Conservation (phyloP, 1,140 invertebrate species). For the Lordiphosa mommai region DNA sequence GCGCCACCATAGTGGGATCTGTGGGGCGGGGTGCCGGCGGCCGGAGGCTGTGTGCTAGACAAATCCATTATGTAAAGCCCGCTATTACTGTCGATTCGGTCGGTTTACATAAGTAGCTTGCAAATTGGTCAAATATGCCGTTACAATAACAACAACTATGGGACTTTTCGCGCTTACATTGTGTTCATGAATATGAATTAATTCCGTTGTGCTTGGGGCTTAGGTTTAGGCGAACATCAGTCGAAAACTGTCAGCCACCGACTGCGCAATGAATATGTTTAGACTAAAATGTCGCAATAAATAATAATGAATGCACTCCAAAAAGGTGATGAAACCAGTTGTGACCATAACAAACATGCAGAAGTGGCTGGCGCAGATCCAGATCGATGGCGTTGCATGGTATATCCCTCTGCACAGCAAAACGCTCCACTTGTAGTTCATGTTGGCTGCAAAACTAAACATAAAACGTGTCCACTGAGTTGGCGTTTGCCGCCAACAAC, state of each 20-base stretch:
- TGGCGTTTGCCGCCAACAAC: background rate
- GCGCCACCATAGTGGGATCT: background rate
- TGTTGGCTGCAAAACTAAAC: constrained; percentile 24
- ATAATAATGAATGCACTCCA: constrained; percentile 67
- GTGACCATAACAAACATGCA: constrained; percentile 53
- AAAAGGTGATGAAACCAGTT: constrained; percentile 69
- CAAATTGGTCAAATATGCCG: constrained; percentile 57
- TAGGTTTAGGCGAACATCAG: constrained; percentile 29
- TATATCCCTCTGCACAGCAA: constrained; percentile 12
- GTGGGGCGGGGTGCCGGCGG: constrained; percentile 27
- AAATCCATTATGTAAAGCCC: constrained; percentile 64
- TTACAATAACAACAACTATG: constrained; percentile 52
- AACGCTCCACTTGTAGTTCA: constrained; percentile 49
- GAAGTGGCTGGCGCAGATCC: constrained; percentile 29
- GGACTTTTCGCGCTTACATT: constrained; percentile 61
- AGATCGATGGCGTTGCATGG: constrained; percentile 49
- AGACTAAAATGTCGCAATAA: constrained; percentile 64
- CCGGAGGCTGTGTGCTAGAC: constrained; percentile 25
- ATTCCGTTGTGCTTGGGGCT: constrained; percentile 24
- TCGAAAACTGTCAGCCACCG: constrained; percentile 33
- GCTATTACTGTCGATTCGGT: constrained; percentile 45
- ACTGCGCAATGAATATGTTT: constrained; percentile 57
- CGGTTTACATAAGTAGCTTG: constrained; percentile 61
- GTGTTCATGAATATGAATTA: constrained; percentile 29
- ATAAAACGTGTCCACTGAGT: constrained; percentile 49